phyloP scores from a whole-genome alignment of 2,888 invertebrate species.

The Tolmerus cingulatus region DNA sequence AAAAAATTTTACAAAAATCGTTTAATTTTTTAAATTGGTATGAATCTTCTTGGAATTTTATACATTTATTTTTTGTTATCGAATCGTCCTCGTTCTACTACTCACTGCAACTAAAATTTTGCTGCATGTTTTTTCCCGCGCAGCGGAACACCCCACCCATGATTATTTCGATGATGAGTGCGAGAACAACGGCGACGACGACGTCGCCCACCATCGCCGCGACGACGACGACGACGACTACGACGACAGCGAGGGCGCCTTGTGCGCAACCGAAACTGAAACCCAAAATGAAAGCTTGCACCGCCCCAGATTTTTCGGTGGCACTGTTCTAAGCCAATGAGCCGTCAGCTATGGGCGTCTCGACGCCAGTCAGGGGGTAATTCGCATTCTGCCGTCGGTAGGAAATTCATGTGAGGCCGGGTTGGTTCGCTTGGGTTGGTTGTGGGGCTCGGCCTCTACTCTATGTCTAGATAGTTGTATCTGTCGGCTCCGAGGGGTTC shows the following conservation, averaged over 20 bases:
- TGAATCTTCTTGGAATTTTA: too few species aligned
- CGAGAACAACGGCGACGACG: background rate
- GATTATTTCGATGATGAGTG: background rate
- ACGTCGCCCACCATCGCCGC: background rate
- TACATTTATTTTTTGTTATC: background rate
- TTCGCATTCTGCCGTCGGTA: background rate
- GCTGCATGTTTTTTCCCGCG: background rate
- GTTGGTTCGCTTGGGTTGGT: background rate
- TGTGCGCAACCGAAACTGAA: conserved; percentile 34
- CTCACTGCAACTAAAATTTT: background rate
- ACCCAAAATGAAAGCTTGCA: conserved; percentile 39
- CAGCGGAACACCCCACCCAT: background rate
- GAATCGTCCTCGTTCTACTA: background rate
- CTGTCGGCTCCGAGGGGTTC: background rate
- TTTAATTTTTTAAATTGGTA: too few species aligned
- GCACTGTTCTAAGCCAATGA: conserved; percentile 44
- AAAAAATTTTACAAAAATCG: too few species aligned
- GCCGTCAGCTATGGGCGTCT: conserved; percentile 47
- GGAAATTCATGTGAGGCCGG: background rate
- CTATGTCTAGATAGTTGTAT: background rate
- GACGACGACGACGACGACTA: background rate
- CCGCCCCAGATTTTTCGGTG: conserved; percentile 40
- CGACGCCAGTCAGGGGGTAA: conserved; percentile 23
- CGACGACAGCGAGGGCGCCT: background rate
- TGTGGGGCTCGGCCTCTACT: background rate